These are phyloP conservation scores for Ondatra zibethicus DNA, from an alignment of 2,113 vertebrate species.

Conservation along the genomic window DNA sequence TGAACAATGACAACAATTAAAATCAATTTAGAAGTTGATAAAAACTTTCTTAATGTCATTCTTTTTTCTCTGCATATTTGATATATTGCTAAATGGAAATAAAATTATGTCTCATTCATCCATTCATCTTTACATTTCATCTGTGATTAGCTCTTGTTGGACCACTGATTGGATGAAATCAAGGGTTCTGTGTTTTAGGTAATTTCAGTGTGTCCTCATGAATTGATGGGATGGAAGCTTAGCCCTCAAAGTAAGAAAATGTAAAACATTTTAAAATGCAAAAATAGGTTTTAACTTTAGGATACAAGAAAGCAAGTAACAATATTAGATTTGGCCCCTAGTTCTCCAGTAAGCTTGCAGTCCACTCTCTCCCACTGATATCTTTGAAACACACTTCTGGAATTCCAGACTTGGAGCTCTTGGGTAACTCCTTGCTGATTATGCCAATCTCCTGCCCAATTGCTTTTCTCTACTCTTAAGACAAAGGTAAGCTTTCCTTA, in stretches of 20 bases:
- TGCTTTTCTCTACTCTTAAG: neutral
- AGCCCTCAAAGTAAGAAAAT: neutral
- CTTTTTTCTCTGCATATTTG: neutral
- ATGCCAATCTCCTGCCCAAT: neutral
- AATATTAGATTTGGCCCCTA: neutral
- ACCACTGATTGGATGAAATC: neutral
- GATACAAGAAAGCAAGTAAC: neutral
- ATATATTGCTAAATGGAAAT: neutral
- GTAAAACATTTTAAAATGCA: neutral
- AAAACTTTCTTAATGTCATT: neutral
- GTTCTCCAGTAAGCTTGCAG: neutral
- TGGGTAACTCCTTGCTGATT: neutral
- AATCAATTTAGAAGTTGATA: neutral
- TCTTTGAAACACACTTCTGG: neutral
- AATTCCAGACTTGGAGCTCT: neutral
- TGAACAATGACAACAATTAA: neutral
- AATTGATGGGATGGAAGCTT: neutral
- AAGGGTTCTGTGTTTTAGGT: neutral
- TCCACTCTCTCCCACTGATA: neutral
- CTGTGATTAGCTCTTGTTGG: neutral
- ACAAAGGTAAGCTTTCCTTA: neutral
- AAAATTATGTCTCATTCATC: neutral
- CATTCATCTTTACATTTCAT: neutral
- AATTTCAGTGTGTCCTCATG: too few species aligned
- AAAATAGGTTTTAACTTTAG: neutral